Base-by-base conservation (phyloP, 1,140 invertebrate species). In the Drosophila persimilis region DNA sequence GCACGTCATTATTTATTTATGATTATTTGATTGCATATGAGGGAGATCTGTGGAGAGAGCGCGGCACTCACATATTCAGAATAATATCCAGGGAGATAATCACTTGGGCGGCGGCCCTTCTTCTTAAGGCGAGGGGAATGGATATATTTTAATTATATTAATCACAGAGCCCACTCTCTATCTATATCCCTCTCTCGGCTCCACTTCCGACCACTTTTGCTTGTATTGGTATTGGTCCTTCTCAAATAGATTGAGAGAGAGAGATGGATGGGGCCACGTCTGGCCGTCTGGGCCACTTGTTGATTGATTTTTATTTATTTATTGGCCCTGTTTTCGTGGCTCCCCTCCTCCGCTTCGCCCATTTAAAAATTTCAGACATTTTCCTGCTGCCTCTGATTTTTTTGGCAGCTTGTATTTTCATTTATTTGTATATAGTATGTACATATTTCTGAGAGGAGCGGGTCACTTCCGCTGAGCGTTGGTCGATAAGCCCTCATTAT, bases 1-100 rank as follows among this genome's bases (percentile, higher is more conserved):
- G 64, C 64, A 85, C 81, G 69, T 88, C 84, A 88, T 88, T 83
- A 88, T 75, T 83, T 88, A 88, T 88, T 88, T 88, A 88, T 89
- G 83, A 88, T 89, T 88, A 89, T 88, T 88, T 88, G 86, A 88
- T 88, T 88, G 86, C 78, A 70, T 77, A 58, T 61, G 45, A 26
- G 47, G 26, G 22, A 45, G 56, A 57, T 50, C 54, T 20, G 35
- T 39, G 26, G 24, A 24, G 44, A 39, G 43, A 44, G 55, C 58
- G 69, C 60, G 69, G 56, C 57, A 69, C 60, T 72, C 48, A 50
- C 67, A 72, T 46, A 66, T 74, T 41, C 62, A 35, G 44, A 73
- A 74, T 74, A 64, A 65, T 60, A 69, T 73, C 48, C 71, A 52
- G 63, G 71, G 59, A 45, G 54, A 56, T 56, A 46, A 56, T 56